These are phyloP conservation scores for Nomada flava DNA, from an alignment of 2,888 invertebrate species.

Conservation along the genomic window DNA sequence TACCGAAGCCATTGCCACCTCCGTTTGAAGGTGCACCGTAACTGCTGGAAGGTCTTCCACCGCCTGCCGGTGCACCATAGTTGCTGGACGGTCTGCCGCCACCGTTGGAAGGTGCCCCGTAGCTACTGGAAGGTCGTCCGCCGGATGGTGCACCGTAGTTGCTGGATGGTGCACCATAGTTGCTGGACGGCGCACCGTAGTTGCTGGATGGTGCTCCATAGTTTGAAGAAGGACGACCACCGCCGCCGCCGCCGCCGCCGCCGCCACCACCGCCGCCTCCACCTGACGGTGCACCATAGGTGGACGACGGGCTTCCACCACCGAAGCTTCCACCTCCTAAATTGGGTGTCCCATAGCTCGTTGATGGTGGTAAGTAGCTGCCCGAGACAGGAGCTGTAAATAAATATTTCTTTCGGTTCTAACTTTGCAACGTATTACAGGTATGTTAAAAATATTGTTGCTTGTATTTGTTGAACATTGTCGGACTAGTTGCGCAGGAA, in stretches of 20 bases:
- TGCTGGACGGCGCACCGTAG: constrained; percentile 78
- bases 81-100: constrained; percentile 70
- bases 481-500: too few relatives aligned
- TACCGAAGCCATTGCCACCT: constrained; percentile 72
- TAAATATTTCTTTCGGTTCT: neutral
- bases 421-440: neutral
- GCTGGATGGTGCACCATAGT: constrained; percentile 69
- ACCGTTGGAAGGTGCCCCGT: constrained; percentile 76
- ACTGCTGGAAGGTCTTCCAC: constrained; percentile 79
- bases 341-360: constrained; percentile 82
- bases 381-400: constrained; percentile 85
- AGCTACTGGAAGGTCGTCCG: constrained; percentile 67
- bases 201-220: constrained; percentile 73
- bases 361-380: constrained; percentile 87
- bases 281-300: constrained; percentile 72
- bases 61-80: constrained; percentile 69
- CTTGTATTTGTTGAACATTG: neutral
- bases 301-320: constrained; percentile 76
- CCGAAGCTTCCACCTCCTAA: constrained; percentile 65
- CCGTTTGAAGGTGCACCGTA: constrained; percentile 78
- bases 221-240: constrained; percentile 71
- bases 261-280: constrained; percentile 71
- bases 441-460: neutral
- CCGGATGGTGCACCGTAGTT: constrained; percentile 79
- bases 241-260: constrained; percentile 65